Evolutionary conservation across 2,113 vertebrate species (phyloP).

Genomic region (Sylvia atricapilla): DNA sequence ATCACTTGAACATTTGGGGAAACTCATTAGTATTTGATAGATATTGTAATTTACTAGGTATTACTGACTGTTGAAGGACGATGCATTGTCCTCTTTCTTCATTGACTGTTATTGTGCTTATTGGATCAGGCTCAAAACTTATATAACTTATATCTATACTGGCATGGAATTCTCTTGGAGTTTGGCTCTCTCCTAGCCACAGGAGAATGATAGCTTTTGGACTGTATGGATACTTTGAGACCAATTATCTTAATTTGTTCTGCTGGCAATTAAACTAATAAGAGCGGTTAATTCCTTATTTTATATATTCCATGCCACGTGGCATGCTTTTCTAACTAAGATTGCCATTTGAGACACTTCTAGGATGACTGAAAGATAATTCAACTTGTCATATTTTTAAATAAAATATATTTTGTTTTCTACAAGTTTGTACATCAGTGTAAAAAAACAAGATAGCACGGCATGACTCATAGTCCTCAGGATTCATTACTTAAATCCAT

Average conservation of each 20-base stretch:
- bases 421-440: background rate
- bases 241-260: slow-evolving; percentile 45
- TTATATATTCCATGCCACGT: background rate
- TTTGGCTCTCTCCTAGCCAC: background rate
- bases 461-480: background rate
- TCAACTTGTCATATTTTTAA: background rate
- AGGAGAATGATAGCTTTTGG: background rate
- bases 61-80: background rate
- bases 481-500: background rate
- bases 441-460: slow-evolving; percentile 20
- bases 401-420: slow-evolving; percentile 1
- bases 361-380: background rate
- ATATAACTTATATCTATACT: background rate
- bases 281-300: slow-evolving; percentile 28
- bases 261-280: background rate
- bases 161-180: background rate
- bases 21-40: background rate
- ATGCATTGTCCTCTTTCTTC: background rate
- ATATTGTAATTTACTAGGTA: background rate
- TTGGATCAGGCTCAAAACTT: slow-evolving; percentile 9
- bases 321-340: background rate
- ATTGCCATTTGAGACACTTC: background rate
- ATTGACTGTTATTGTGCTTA: background rate
- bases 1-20: background rate
- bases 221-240: background rate